These are phyloP conservation scores for Onchidella celtica DNA, from an alignment of 2,888 invertebrate genomes.

Conservation along the genomic window DNA sequence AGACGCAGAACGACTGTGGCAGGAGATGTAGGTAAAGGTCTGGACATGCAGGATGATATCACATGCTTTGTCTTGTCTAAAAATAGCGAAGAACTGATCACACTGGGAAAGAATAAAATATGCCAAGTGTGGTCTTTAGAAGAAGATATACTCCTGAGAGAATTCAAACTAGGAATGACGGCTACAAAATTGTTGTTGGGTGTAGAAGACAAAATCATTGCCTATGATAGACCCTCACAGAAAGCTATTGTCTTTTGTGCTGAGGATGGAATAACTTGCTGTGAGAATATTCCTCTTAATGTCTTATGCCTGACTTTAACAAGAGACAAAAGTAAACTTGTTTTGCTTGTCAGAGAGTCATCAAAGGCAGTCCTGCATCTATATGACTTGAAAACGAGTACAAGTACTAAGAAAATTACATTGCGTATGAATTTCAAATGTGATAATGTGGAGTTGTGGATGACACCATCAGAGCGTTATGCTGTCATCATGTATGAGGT, in stretches of 20 bases:
- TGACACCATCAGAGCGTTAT: conserved; percentile 63
- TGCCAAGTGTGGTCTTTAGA: conserved; percentile 60
- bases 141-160: conserved; percentile 37
- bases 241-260: conserved; percentile 54
- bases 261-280: conserved; percentile 51
- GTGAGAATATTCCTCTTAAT: conserved; percentile 53
- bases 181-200: conserved; percentile 50
- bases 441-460: conserved; percentile 55
- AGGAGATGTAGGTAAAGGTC: not conserved
- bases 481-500: conserved; percentile 26
- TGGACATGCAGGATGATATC: conserved; percentile 5
- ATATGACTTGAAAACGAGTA: conserved; percentile 56
- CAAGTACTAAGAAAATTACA: conserved; percentile 56
- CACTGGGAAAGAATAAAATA: conserved; percentile 53
- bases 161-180: conserved; percentile 55
- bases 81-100: conserved; percentile 49
- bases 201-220: conserved; percentile 46
- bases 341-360: conserved; percentile 54
- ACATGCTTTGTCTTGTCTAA: conserved; percentile 30
- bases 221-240: conserved; percentile 55
- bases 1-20: not conserved
- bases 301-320: conserved; percentile 57
- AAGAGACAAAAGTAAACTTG: conserved; percentile 48
- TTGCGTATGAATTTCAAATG: conserved; percentile 60
- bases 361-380: conserved; percentile 58